phyloP scores from a whole-genome alignment of 2,113 vertebrate species.

The Pseudolaguvia tuberculata region DNA sequence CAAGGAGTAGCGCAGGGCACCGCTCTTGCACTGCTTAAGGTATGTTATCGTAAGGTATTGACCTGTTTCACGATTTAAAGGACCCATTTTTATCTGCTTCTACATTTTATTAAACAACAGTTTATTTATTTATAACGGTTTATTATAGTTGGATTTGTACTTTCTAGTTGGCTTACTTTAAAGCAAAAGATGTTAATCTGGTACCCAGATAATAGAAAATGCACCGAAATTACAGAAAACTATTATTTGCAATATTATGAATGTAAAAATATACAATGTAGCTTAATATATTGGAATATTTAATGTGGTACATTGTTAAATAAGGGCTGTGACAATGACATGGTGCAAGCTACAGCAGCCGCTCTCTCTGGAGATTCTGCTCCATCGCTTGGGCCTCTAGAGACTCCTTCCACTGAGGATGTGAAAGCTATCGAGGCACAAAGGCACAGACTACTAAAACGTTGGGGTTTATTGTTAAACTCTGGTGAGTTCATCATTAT shows the following conservation, averaged over 20 bases:
- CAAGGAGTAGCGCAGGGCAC: constrained; percentile 73
- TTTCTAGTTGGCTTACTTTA: neutral
- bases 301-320: neutral
- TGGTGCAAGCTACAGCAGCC: constrained; percentile 53
- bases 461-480: constrained; percentile 62
- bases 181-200: neutral
- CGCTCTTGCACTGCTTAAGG: constrained; percentile 75
- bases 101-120: no score
- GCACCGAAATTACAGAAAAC: neutral
- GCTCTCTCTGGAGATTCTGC: constrained; percentile 62
- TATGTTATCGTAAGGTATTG: constrained; percentile 53
- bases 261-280: neutral
- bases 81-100: neutral
- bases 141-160: neutral
- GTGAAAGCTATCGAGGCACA: constrained; percentile 57
- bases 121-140: no score
- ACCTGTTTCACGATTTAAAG: neutral
- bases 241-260: no score
- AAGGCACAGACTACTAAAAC: constrained; percentile 54
- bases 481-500: constrained; percentile 46
- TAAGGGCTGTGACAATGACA: constrained; percentile 43
- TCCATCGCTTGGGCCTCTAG: constrained; percentile 51
- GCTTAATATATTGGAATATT: neutral
- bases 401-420: constrained; percentile 47
- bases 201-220: neutral